These are phyloP conservation scores for Percina caprodes DNA, from an alignment of 2,113 vertebrate species.

Conservation along the genomic window DNA sequence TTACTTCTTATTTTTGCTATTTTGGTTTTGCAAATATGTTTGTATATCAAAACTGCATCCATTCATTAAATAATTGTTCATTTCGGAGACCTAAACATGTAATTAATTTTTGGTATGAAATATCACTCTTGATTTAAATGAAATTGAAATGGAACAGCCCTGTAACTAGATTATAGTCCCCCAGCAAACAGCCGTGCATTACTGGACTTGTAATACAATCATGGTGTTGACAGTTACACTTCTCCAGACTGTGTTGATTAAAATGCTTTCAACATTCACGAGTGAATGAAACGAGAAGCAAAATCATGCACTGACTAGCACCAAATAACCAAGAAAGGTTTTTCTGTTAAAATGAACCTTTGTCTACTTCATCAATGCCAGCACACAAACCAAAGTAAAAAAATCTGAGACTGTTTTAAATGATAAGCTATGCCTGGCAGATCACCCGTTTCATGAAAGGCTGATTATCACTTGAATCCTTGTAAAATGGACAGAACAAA, in stretches of 20 bases:
- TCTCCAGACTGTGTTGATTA: slow-evolving; percentile 23
- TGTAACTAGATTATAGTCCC: not conserved
- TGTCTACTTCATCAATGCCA: slow-evolving; percentile 55
- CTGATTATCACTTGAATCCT: slow-evolving; percentile 60
- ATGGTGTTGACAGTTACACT: slow-evolving; percentile 10
- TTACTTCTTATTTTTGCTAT: not conserved
- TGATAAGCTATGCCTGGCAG: slow-evolving; percentile 40
- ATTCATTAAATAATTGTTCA: not conserved
- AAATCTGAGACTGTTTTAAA: slow-evolving; percentile 37
- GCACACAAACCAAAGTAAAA: slow-evolving; percentile 16
- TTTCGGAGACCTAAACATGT: not conserved
- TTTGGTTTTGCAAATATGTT: not conserved
- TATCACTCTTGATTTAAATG: not conserved
- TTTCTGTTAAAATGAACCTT: slow-evolving; percentile 43
- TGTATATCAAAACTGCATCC: not conserved
- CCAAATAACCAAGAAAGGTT: slow-evolving; percentile 44
- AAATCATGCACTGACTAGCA: slow-evolving; percentile 51
- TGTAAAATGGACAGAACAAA: slow-evolving; percentile 51
- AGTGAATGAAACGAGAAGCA: slow-evolving; percentile 42
- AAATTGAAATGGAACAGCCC: not conserved
- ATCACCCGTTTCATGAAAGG: slow-evolving; percentile 54
- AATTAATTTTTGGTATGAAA: not conserved
- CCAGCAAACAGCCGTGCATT: slow-evolving; percentile 9
- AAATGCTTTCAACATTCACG: slow-evolving; percentile 22
- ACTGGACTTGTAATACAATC: slow-evolving; percentile 20